Evolutionary conservation across 64 coral and sea anemone species (phyloP).

Genomic region (Stichodactyla mertensii): DNA sequence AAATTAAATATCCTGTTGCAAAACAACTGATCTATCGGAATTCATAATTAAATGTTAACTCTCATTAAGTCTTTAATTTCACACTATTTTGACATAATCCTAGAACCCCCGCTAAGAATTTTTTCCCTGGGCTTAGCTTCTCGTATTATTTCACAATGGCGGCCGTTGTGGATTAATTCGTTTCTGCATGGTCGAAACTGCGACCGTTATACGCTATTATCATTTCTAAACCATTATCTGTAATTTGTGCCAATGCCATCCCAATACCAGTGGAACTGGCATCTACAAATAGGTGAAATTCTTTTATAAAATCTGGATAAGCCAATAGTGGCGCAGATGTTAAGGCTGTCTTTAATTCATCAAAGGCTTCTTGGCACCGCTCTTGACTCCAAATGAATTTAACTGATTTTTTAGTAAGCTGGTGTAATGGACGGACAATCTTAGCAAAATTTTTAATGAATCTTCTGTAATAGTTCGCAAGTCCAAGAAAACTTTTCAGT

Average conservation of each 20-base stretch:
- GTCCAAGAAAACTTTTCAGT: neutral
- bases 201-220: constrained; percentile 14
- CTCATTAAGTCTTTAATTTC: too few relatives aligned
- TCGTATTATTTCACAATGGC: too few relatives aligned
- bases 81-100: too few relatives aligned
- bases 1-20: too few relatives aligned
- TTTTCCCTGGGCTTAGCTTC: too few relatives aligned
- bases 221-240: neutral
- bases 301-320: constrained; percentile 17
- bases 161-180: constrained; percentile 26
- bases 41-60: too few relatives aligned
- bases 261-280: constrained; percentile 6
- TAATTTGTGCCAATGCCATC: constrained; percentile 13
- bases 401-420: constrained; percentile 6
- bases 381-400: neutral
- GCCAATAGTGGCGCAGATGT: constrained; percentile 19
- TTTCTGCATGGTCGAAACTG: neutral
- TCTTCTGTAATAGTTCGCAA: neutral
- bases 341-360: constrained; percentile 7
- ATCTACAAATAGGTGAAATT: constrained; percentile 15
- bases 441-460: too few relatives aligned
- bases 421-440: neutral
- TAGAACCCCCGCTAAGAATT: too few relatives aligned
- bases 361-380: constrained; percentile 15
- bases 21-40: too few relatives aligned